phyloP scores from a whole-genome alignment of 1,140 invertebrate genomes.

The Lucilia cuprina region DNA sequence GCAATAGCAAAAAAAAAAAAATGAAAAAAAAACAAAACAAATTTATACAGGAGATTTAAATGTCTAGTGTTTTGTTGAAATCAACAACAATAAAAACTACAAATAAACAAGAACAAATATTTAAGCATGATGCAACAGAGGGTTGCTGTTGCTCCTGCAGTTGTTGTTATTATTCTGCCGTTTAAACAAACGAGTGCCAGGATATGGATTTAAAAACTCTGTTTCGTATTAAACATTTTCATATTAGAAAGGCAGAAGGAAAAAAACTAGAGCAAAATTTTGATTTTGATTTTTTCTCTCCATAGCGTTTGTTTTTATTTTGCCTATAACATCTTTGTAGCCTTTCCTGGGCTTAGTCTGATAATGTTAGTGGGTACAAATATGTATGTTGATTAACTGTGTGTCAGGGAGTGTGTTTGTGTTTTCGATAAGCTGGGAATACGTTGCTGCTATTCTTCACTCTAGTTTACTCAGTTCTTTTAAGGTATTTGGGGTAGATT shows the following conservation, averaged over 20 bases:
- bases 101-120: no score
- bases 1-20: neutral
- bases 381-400: neutral
- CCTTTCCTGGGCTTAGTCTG: neutral
- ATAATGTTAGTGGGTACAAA: neutral
- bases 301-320: neutral
- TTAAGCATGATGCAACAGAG: slow-evolving; percentile 10
- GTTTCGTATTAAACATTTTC: neutral
- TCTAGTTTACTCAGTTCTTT: neutral
- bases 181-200: neutral
- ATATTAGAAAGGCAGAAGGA: neutral
- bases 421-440: slow-evolving; percentile 17
- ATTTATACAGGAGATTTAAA: neutral
- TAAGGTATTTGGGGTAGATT: slow-evolving; percentile 35
- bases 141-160: neutral
- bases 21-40: slow-evolving; percentile 5
- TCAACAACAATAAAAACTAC: neutral
- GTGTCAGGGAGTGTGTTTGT: neutral
- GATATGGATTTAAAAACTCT: neutral
- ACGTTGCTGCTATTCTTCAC: neutral
- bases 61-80: neutral
- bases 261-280: no score
- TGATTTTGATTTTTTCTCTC: neutral
- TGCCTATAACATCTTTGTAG: neutral
- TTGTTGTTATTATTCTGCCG: neutral